These are phyloP conservation scores for Etia nguti DNA, from an alignment of 2,113 vertebrate species.

Conservation along the genomic window DNA sequence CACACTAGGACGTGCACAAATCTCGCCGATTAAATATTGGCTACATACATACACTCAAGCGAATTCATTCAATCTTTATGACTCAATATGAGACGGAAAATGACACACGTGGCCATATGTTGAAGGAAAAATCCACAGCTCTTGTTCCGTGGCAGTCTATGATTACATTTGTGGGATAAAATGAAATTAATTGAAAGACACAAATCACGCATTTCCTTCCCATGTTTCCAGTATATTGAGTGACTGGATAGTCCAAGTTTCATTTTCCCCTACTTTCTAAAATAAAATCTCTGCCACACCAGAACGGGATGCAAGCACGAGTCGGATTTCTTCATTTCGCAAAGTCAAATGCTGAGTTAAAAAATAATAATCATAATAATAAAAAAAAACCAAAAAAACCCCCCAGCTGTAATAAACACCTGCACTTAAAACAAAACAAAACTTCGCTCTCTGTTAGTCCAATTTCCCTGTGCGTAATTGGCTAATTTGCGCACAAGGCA, in stretches of 20 bases:
- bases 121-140: not conserved
- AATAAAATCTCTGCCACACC: not conserved
- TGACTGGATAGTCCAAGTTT: not conserved
- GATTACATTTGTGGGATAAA: constrained; percentile 2
- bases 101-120: not conserved
- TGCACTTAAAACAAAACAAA: not conserved
- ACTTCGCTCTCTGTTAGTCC: not conserved
- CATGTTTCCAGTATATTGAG: not conserved
- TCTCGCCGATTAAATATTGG: constrained; percentile 8
- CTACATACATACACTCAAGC: not conserved
- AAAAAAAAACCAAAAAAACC: not conserved
- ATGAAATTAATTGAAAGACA: not conserved
- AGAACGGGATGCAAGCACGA: not conserved
- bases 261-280: not conserved
- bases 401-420: not conserved
- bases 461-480: constrained; percentile 12
- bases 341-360: not conserved
- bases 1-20: not conserved
- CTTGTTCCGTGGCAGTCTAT: not conserved
- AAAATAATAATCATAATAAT: not conserved
- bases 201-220: not conserved
- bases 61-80: constrained; percentile 9
- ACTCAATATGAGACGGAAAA: not conserved
- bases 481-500: not conserved
- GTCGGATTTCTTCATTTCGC: not conserved